Evolutionary conservation across 2,888 invertebrate genomes (phyloP).

Genomic region (Anticlea derivata): DNA sequence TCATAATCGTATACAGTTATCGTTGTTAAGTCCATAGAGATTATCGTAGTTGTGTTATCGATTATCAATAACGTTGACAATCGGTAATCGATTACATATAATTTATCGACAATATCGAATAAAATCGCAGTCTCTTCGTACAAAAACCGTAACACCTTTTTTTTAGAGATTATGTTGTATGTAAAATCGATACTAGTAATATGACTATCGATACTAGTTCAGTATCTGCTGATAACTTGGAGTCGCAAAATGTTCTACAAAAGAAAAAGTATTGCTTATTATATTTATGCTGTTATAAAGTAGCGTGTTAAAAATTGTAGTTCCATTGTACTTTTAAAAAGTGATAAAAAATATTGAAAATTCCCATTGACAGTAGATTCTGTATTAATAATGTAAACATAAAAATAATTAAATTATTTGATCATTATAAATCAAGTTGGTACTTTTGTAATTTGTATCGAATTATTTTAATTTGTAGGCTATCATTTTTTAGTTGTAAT

Average conservation of each 20-base stretch:
- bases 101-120: constrained; percentile 14
- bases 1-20: constrained; percentile 6
- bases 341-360: constrained; percentile 9
- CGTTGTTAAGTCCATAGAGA: constrained; percentile 12
- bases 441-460: constrained; percentile 41
- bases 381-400: constrained; percentile 30
- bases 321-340: constrained; percentile 5
- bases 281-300: constrained; percentile 19
- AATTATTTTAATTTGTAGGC: constrained; percentile 40
- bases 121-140: constrained; percentile 24
- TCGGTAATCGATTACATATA: constrained; percentile 28
- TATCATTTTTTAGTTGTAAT: constrained; percentile 47
- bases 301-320: constrained; percentile 11
- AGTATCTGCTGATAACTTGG: constrained; percentile 11
- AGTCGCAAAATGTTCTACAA: not conserved
- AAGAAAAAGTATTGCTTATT: constrained; percentile 14
- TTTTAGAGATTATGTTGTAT: constrained; percentile 24
- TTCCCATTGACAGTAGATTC: constrained; percentile 33
- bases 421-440: constrained; percentile 25
- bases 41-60: constrained; percentile 19
- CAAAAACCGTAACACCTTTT: constrained; percentile 6
- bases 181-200: constrained; percentile 13
- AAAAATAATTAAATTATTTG: constrained; percentile 24
- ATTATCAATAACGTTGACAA: constrained; percentile 24
- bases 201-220: constrained; percentile 6